Conservation (phyloP, 1,140 invertebrate species). For the Drosophila azteca region DNA sequence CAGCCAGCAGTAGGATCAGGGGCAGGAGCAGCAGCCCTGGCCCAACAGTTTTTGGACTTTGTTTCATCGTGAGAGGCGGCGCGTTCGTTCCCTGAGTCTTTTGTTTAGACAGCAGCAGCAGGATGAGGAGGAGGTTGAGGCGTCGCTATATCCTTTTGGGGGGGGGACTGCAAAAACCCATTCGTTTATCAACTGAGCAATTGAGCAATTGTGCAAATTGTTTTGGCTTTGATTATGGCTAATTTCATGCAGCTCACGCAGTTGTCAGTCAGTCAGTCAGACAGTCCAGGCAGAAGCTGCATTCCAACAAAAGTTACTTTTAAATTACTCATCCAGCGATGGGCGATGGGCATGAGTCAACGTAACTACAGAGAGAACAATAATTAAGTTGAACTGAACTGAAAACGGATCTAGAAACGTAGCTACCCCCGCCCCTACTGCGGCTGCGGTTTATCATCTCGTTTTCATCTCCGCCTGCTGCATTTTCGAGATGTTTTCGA, state of each 20-base stretch:
- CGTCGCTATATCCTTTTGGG: conserved; percentile 37
- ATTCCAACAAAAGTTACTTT: conserved; percentile 15
- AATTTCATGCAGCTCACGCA: conserved; percentile 71
- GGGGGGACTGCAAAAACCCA: conserved; percentile 57
- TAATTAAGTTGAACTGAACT: conserved; percentile 21
- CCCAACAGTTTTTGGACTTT: conserved; percentile 39
- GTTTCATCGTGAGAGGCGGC: conserved; percentile 32
- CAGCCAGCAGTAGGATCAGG: conserved; percentile 42
- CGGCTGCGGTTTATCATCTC: conserved; percentile 48
- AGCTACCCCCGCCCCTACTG: too few relatives aligned
- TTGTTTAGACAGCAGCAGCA: conserved; percentile 22
- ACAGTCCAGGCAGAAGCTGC: conserved; percentile 17
- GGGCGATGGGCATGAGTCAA: conserved; percentile 49
- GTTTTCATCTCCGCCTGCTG: conserved; percentile 50
- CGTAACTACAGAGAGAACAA: conserved; percentile 31
- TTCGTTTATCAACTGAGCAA: conserved; percentile 53
- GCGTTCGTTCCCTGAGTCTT: conserved; percentile 70
- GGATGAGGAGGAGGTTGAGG: conserved; percentile 1
- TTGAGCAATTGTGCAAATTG: conserved; percentile 46
- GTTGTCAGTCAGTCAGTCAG: conserved; percentile 10
- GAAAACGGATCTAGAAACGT: not conserved
- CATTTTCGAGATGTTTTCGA: conserved; percentile 34
- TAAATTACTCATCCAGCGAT: conserved; percentile 58
- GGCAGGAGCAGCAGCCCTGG: conserved; percentile 44
- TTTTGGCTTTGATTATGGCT: conserved; percentile 54